phyloP scores from a whole-genome alignment of 2,797 vertebrate genomes.

The Microctenopoma stevenorrisi region DNA sequence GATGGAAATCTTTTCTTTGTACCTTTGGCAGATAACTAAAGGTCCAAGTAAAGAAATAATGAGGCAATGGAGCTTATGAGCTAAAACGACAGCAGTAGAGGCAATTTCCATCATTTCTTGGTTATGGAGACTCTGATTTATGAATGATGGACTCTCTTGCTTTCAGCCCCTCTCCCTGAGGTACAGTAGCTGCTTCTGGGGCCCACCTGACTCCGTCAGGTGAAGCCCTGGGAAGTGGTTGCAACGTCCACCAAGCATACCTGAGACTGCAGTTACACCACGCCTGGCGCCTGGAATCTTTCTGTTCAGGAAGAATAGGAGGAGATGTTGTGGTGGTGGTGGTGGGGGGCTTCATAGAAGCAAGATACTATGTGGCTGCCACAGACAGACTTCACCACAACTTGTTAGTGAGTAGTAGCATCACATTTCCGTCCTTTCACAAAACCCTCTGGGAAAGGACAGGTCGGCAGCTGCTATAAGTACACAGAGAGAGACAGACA shows the following conservation, averaged over 20 bases:
- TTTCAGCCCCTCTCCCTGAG: constrained; percentile 48
- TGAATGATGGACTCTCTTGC: constrained; percentile 53
- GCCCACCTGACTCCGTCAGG: constrained; percentile 68
- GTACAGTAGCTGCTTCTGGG: constrained; percentile 44
- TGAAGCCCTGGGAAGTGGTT: constrained; percentile 84
- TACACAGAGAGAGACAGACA: constrained; percentile 64
- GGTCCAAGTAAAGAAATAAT: neutral
- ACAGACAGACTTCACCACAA: constrained; percentile 80
- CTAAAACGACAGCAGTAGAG: constrained; percentile 21
- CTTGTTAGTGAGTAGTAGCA: constrained; percentile 76
- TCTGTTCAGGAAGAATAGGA: constrained; percentile 64
- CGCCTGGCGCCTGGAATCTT: constrained; percentile 92
- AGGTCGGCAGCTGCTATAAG: constrained; percentile 59
- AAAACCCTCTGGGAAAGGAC: constrained; percentile 76
- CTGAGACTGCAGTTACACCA: constrained; percentile 91
- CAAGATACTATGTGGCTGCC: constrained; percentile 74
- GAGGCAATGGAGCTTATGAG: constrained; percentile 9
- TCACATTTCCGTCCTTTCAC: constrained; percentile 84
- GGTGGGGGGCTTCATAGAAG: constrained; percentile 60
- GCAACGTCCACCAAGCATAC: constrained; percentile 86
- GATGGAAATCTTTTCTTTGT: too few relatives aligned
- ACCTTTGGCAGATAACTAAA: too few relatives aligned
- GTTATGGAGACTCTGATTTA: constrained; percentile 37
- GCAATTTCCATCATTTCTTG: constrained; percentile 27
- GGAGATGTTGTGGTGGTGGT: constrained; percentile 50